Evolutionary conservation across 2,888 invertebrate genomes (phyloP).

Genomic region (Ganaspis brasiliensis): DNA sequence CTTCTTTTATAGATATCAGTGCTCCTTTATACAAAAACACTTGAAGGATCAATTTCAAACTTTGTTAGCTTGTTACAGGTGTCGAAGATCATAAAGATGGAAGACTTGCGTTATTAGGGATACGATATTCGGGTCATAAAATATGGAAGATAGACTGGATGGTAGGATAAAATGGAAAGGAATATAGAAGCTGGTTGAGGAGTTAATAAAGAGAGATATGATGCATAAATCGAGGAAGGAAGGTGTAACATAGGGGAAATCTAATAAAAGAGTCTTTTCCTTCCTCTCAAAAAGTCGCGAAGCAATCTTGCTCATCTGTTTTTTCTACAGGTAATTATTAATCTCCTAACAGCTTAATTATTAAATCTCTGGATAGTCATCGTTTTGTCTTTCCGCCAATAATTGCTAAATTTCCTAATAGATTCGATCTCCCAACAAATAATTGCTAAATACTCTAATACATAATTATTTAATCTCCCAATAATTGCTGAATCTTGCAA

Average conservation of each 20-base stretch:
- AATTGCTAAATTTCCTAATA: too few species aligned
- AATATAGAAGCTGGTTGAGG: constrained; percentile 19
- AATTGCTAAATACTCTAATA: too few species aligned
- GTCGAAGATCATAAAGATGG: constrained; percentile 41
- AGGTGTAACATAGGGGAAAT: constrained; percentile 5
- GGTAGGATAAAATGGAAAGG: constrained; percentile 28
- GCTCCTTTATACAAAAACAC: constrained; percentile 4
- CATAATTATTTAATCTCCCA: too few species aligned
- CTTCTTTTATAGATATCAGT: background rate
- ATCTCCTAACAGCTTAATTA: too few species aligned
- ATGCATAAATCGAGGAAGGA: constrained; percentile 10
- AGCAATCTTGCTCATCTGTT: too few species aligned
- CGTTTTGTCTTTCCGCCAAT: too few species aligned
- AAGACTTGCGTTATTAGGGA: constrained; percentile 39
- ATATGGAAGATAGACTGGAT: constrained; percentile 36
- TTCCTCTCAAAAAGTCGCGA: background rate
- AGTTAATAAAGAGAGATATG: constrained; percentile 30
- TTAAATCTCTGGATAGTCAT: too few species aligned
- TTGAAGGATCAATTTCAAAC: constrained; percentile 40
- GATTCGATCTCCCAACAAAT: too few species aligned
- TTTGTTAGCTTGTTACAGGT: constrained; percentile 36
- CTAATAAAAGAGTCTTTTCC: background rate
- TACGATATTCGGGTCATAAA: constrained; percentile 33
- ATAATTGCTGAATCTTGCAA: too few species aligned
- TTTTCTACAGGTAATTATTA: too few species aligned